A percentile compares a stretch with the other conserved stretches of the same genome.
Conservation (phyloP, 2,888 invertebrate species). For the Tribolium freemani region DNA sequence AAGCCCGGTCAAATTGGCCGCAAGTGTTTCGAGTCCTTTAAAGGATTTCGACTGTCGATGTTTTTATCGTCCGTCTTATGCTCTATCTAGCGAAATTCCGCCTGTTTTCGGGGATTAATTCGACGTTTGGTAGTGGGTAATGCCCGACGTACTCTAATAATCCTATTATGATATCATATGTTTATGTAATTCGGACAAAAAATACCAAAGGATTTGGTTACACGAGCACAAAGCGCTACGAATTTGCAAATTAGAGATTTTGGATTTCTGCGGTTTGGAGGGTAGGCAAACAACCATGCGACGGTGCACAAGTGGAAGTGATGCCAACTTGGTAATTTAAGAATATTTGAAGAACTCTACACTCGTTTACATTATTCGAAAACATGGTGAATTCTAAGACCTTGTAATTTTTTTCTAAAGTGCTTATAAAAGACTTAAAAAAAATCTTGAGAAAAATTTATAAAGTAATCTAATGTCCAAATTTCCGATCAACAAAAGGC, state of each 20-base stretch:
- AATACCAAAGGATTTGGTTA: slow-evolving; percentile 8
- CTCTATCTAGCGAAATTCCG: slow-evolving; percentile 12
- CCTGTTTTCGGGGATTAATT: slow-evolving; percentile 40
- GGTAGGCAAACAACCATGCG: background rate
- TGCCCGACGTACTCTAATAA: slow-evolving; percentile 41
- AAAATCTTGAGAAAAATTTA: too few species aligned
- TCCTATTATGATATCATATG: slow-evolving; percentile 44
- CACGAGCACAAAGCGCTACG: background rate
- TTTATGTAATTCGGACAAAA: slow-evolving; percentile 42
- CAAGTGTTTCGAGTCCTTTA: slow-evolving; percentile 23
- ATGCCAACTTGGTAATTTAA: too few species aligned
- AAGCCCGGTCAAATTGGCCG: slow-evolving; percentile 27
- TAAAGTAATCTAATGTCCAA: too few species aligned
- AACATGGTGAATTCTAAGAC: too few species aligned
- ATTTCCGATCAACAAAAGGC: too few species aligned
- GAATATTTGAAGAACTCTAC: too few species aligned
- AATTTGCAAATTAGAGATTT: background rate
- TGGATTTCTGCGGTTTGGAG: background rate
- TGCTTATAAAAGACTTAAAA: too few species aligned
- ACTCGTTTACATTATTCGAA: too few species aligned
- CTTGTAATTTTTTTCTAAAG: too few species aligned
- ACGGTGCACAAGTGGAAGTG: background rate
- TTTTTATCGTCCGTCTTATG: slow-evolving; percentile 33
- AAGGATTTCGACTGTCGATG: slow-evolving; percentile 27
- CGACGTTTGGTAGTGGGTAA: slow-evolving; percentile 28